phyloP scores from a whole-genome alignment of 2,797 vertebrate genomes.

The Acipenser ruthenus region DNA sequence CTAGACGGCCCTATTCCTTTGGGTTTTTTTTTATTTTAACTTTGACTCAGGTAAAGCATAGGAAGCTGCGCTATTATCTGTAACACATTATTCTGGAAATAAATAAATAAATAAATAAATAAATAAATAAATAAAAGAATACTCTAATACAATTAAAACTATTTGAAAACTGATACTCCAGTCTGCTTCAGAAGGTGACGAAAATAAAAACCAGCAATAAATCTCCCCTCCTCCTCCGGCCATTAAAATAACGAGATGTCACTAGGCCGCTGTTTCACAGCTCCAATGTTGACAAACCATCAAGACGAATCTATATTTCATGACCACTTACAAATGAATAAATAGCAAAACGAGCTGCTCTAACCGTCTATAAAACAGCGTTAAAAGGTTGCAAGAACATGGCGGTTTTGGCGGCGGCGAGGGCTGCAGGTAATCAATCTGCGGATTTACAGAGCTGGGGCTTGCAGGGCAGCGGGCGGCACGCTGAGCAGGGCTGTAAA shows the following conservation, averaged over 20 bases:
- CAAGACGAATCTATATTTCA: conserved; percentile 76
- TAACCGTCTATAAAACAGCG: conserved; percentile 69
- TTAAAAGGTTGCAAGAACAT: conserved; percentile 69
- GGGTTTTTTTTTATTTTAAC: no score
- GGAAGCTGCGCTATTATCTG: conserved; percentile 15
- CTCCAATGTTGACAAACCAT: conserved; percentile 53
- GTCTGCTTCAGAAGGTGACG: conserved; percentile 33
- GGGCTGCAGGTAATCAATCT: conserved; percentile 61
- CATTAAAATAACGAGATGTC: conserved; percentile 69
- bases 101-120: conserved; percentile 31
- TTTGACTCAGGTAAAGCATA: no score
- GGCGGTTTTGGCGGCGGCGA: conserved; percentile 48
- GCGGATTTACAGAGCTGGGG: conserved; percentile 27
- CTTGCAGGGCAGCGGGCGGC: conserved; percentile 36
- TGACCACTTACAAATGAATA: conserved; percentile 73
- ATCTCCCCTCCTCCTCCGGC: conserved; percentile 34
- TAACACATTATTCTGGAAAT: conserved; percentile 11
- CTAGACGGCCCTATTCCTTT: no score
- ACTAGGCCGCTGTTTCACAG: conserved; percentile 39
- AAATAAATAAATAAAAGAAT: conserved; percentile 25
- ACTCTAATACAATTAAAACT: conserved; percentile 40
- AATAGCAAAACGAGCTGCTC: conserved; percentile 68
- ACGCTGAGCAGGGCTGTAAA: conserved; percentile 48
- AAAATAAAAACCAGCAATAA: background rate
- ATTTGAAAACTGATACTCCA: conserved; percentile 24